Percentiles rank a stretch among this genome's conserved stretches.
phyloP scores from a whole-genome alignment of 2,888 invertebrate genomes.

The Phasia obesa region DNA sequence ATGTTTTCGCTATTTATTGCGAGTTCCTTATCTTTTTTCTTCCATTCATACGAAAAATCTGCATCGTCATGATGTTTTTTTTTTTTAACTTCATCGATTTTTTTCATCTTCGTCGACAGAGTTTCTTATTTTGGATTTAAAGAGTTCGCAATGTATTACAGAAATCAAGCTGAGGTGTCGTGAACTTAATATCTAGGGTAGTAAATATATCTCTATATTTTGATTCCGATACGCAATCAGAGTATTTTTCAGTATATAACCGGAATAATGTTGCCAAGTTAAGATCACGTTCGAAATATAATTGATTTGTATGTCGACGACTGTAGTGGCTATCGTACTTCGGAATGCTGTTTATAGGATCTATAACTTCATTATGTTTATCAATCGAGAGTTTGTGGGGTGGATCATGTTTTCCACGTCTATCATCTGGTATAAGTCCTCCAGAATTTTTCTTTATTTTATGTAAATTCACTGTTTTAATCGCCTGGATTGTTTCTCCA shows the following conservation, averaged over 20 bases:
- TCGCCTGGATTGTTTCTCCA: too few species aligned
- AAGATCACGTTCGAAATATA: too few species aligned
- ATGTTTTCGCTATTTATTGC: slow-evolving; percentile 39
- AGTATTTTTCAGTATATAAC: too few species aligned
- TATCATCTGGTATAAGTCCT: too few species aligned
- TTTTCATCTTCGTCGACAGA: too few species aligned
- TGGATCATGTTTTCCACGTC: slow-evolving; percentile 34
- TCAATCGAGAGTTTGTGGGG: slow-evolving; percentile 40
- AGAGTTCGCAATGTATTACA: not conserved
- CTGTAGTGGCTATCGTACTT: too few species aligned
- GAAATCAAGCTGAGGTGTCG: slow-evolving; percentile 38
- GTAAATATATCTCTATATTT: too few species aligned
- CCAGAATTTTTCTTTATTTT: too few species aligned
- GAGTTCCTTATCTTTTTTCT: slow-evolving; percentile 31
- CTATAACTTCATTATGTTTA: slow-evolving; percentile 46
- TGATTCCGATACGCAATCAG: too few species aligned
- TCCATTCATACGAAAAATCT: slow-evolving; percentile 22
- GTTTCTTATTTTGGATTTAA: slow-evolving; percentile 32
- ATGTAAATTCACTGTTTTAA: too few species aligned
- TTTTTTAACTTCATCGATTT: slow-evolving; percentile 5
- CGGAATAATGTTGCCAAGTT: too few species aligned
- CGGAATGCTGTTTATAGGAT: slow-evolving; percentile 37
- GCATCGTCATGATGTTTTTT: slow-evolving; percentile 12
- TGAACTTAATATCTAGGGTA: slow-evolving; percentile 56
- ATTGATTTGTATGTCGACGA: too few species aligned